Evolutionary conservation across 2,113 vertebrate species (phyloP).

Genomic region (Peromyscus leucopus): DNA sequence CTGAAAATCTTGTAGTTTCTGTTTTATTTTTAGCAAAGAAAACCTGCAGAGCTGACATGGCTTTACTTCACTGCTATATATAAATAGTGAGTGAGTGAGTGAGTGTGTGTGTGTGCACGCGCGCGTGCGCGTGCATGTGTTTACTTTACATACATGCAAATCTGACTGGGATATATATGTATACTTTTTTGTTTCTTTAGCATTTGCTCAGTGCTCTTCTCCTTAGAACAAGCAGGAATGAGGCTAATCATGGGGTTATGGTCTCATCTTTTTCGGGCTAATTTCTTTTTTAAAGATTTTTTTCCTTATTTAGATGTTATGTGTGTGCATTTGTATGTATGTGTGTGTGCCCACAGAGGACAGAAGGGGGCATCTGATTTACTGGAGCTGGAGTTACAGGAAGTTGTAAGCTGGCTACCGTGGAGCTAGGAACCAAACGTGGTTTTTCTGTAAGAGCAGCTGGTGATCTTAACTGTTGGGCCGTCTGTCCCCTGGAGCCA

Average conservation of each 20-base stretch:
- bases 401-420: not conserved
- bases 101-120: not conserved
- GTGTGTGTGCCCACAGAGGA: not conserved
- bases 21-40: not conserved
- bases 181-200: not conserved
- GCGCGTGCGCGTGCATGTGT: not conserved
- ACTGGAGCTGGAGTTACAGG: not conserved
- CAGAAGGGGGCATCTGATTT: not conserved
- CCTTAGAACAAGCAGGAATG: not conserved
- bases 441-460: not conserved
- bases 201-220: not conserved
- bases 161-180: not conserved
- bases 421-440: not conserved
- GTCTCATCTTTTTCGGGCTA: not conserved
- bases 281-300: not conserved
- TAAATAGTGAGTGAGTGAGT: not conserved
- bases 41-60: not conserved
- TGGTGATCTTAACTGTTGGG: not conserved
- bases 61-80: not conserved
- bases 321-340: not conserved
- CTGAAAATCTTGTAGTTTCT: not conserved
- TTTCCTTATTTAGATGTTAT: not conserved
- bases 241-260: not conserved
- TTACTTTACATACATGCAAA: not conserved
- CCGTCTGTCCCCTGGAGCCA: not conserved